A percentile compares a stretch with the other conserved stretches of the same genome.
These are phyloP conservation scores for Parapristionchus giblindavisi DNA, from an alignment of 2,888 invertebrate species.

Conservation along the genomic window DNA sequence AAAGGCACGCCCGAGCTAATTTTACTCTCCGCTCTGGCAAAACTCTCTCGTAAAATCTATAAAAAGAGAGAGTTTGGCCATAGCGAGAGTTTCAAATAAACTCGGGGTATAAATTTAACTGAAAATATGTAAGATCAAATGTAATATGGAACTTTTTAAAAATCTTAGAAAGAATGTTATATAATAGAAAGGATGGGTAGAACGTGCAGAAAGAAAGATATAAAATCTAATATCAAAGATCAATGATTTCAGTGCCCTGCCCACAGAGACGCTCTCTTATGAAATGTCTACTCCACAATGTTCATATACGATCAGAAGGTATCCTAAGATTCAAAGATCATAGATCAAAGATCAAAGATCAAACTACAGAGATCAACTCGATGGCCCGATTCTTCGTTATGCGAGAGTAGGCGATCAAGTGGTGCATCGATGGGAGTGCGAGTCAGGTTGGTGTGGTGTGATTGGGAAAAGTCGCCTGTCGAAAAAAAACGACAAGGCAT, in stretches of 20 bases:
- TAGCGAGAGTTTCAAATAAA: background rate
- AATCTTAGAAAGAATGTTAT: background rate
- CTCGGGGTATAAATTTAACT: background rate
- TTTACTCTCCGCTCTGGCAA: too few relatives aligned
- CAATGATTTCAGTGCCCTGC: slow-evolving; percentile 65
- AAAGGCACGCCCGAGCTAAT: too few relatives aligned
- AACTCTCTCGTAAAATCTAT: too few relatives aligned
- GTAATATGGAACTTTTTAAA: background rate
- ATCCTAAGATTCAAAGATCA: background rate
- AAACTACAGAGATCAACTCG: slow-evolving; percentile 58
- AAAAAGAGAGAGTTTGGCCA: too few relatives aligned
- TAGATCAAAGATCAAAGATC: background rate
- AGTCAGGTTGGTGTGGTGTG: slow-evolving; percentile 51
- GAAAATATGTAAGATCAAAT: background rate
- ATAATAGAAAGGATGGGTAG: too few relatives aligned
- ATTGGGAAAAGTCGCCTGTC: background rate
- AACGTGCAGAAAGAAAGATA: too few relatives aligned
- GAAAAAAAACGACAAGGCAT: background rate
- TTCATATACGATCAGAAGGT: slow-evolving; percentile 62
- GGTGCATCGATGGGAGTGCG: slow-evolving; percentile 69
- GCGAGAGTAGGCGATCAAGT: slow-evolving; percentile 69
- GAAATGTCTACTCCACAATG: slow-evolving; percentile 68
- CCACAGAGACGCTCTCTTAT: slow-evolving; percentile 60
- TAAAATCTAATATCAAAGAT: background rate
- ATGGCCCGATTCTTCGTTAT: slow-evolving; percentile 66